Base-by-base conservation (phyloP, 2,113 vertebrate genomes). In the Hippocampus zosterae region DNA sequence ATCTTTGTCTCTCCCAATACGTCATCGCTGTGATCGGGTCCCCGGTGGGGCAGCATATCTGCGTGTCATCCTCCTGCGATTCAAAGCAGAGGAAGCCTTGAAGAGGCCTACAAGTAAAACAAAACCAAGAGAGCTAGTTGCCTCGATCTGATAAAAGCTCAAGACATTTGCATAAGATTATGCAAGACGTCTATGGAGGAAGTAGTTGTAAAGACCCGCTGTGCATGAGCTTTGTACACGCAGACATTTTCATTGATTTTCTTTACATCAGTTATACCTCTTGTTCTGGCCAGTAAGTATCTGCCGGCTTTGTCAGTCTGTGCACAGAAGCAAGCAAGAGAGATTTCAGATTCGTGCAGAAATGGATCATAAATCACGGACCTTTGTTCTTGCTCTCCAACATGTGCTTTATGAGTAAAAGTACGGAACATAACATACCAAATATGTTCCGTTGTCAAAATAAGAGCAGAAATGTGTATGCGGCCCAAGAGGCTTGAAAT, bases 61-160 rank as follows among this genome's bases (percentile, higher is more conserved):
- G 68, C 50, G 70, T 81, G 68, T 79, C 80, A 75, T 70, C 74
- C 73, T 46, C 69, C 23, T 40, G 62, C 18, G 42, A 67, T 84
- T 88, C 87, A 87, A 86, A 89, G 84, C 69, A 86, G 66, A 81
- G 77, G 81, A 85, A 87, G 76, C 70, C 44, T 33, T n/a, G 62
- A 62, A 53, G 67, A 81, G 73, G 80, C 79, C 71, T 61, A 55
- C 72, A 33, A 37, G 59, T 8, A 1, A 72, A 79, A 76, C 69
- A 21, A 69, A 67, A 79, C 18, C 68, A 80, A 77, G 82, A 85
- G 60, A 18, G 74, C 78, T 85, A 67, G 77, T 23, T 48, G 76
- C 65, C 61, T 81, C 70, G 74, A 85, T 84, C 78, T 87, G 84
- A 86, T 65, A 70, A 53, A 72, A 37, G 29, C 19, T 33, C 8